A percentile compares a stretch with the other conserved stretches of the same genome.
Evolutionary conservation across 2,888 invertebrate genomes (phyloP).

Genomic region (Pteria penguin): DNA sequence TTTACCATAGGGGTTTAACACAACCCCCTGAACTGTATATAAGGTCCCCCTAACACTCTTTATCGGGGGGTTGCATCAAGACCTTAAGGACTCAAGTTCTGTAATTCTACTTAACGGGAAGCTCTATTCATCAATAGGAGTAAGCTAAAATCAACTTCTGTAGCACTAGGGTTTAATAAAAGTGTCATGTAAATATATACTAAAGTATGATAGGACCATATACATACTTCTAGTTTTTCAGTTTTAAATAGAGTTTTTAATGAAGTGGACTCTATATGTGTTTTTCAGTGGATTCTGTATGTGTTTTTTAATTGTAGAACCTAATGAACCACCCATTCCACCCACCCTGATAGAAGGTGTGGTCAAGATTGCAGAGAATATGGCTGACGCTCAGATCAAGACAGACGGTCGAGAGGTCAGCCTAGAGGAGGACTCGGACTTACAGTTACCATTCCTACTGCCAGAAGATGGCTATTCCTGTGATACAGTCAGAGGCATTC

Average conservation of each 20-base stretch:
- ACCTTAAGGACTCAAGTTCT: no score
- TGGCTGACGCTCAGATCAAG: slow-evolving; percentile 90
- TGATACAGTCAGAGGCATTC: slow-evolving; percentile 96
- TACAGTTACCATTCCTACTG: slow-evolving; percentile 93
- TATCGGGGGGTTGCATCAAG: no score
- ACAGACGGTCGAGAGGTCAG: slow-evolving; percentile 92
- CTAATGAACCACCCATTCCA: slow-evolving; percentile 84
- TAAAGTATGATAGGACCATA: no score
- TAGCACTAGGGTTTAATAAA: no score
- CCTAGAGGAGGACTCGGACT: slow-evolving; percentile 91
- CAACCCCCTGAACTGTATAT: no score
- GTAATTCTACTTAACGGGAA: no score
- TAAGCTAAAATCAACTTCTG: no score
- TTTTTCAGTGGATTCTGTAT: background rate
- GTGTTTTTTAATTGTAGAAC: slow-evolving; percentile 72
- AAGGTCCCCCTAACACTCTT: no score
- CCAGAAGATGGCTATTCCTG: slow-evolving; percentile 99
- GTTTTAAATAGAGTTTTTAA: background rate
- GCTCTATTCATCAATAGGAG: no score
- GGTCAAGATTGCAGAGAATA: slow-evolving; percentile 79
- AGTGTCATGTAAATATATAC: no score
- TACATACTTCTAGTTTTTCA: background rate
- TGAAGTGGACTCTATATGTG: background rate
- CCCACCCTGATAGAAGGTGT: slow-evolving; percentile 82
- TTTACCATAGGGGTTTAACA: no score